phyloP scores from a whole-genome alignment of 2,113 vertebrate genomes.

The Stercorarius parasiticus region DNA sequence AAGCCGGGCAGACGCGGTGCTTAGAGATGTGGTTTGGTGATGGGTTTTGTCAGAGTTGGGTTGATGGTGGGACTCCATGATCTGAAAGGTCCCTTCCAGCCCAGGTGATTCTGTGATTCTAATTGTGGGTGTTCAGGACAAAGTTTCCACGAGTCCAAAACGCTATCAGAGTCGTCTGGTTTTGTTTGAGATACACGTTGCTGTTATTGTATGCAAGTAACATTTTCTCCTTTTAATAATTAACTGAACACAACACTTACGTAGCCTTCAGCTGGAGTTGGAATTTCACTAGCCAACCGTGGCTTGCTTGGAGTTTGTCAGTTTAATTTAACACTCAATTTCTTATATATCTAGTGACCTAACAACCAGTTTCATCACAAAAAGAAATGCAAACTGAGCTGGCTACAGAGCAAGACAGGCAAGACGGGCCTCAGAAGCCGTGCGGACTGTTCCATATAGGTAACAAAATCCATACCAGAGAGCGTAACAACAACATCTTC shows the following conservation, averaged over 20 bases:
- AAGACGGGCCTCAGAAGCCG: neutral
- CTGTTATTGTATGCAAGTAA: neutral
- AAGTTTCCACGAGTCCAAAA: neutral
- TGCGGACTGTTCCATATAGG: neutral
- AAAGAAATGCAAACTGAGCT: neutral
- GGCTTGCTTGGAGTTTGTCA: neutral
- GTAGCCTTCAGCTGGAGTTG: neutral
- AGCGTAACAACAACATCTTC: neutral
- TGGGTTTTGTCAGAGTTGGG: too few relatives aligned
- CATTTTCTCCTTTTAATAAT: neutral
- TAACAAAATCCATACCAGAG: neutral
- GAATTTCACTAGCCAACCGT: neutral
- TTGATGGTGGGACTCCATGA: too few relatives aligned
- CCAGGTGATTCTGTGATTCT: too few relatives aligned
- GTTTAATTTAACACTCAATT: neutral
- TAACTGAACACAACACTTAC: neutral
- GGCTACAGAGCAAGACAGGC: neutral
- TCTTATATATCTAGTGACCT: neutral
- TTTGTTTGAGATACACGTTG: neutral
- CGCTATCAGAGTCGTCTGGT: fast-evolving
- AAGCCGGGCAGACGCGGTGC: too few relatives aligned
- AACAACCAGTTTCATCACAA: neutral
- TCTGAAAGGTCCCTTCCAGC: too few relatives aligned
- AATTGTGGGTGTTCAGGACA: neutral
- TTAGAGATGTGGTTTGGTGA: too few relatives aligned